Evolutionary conservation across 2,797 vertebrate species (phyloP), one percentile per base, ranked within the genome.

Genomic region (Pantherophis alleghaniensis): DNA sequence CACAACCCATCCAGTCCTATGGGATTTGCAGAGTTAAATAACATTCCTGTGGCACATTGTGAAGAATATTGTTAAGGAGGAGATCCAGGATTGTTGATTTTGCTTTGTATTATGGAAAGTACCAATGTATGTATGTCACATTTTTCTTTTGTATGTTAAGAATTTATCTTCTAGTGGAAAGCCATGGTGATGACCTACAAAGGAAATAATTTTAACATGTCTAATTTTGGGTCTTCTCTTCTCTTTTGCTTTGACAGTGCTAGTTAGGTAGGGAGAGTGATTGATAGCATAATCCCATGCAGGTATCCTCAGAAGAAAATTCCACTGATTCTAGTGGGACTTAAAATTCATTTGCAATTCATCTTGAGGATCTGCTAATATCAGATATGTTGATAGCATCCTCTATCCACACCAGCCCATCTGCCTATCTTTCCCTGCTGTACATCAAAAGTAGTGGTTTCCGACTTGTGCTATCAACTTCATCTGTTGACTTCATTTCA

Each of bases 21-120:
- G 88, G 96, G 98, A 94, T 98, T 98, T 96, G 96, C 98, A 94
- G 98, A 98, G 95, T 95, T 98, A 93, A 98, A 97, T 7, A 93
- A 94, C 90, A 96, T 96, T 93, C 97, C 98, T 0, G 96, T 97
- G 92, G 93, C 95, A 6, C 97, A 97, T 92, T 96, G 96, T 63
- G 98, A 98, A 94, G 98, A 97, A 93, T 97, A 98, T 96, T 97
- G 97, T 93, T 98, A 97, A 97, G 95, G 11, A 53, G 91, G 88
- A 12, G 0, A 60, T 90, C 3, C 1, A 51, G 56, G 14, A n/a
- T 55, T 92, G 1, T n/a, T 47, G 24, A 42, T 83, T 83, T 47
- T 83, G 9, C 47, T 83, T 83, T 83, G 74, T 47, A 11, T 83
- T 47, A 26, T 26, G 22, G 12, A 42, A 32, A 32, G n/a, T 79